Conservation (phyloP, 2,888 invertebrate genomes). For the Tupiocoris notatus region DNA sequence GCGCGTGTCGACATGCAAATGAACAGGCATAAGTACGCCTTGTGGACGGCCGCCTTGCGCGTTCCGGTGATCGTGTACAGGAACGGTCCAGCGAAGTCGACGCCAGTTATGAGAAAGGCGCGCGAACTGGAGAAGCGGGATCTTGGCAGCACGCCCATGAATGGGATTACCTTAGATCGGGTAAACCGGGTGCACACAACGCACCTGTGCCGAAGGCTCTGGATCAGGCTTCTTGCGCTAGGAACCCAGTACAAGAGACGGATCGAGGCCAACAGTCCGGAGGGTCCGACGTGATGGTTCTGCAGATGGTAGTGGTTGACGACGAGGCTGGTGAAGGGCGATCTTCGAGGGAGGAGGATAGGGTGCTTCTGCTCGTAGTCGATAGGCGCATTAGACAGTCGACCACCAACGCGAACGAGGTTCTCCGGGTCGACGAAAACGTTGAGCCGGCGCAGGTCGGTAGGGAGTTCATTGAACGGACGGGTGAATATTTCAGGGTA, state of each 20-base stretch:
- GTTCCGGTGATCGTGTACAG: slow-evolving; percentile 43
- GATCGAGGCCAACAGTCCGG: too few relatives aligned
- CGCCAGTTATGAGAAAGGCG: slow-evolving; percentile 50
- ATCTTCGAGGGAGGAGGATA: slow-evolving; percentile 21
- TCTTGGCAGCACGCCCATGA: slow-evolving; percentile 37
- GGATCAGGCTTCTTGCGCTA: not conserved
- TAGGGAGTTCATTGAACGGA: not conserved
- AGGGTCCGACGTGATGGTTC: not conserved
- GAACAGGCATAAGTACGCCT: slow-evolving; percentile 51
- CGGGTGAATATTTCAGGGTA: not conserved
- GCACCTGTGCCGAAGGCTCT: slow-evolving; percentile 18
- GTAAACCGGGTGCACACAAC: slow-evolving; percentile 15
- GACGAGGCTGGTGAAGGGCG: too few relatives aligned
- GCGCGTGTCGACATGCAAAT: slow-evolving; percentile 51
- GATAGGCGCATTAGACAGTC: slow-evolving; percentile 14
- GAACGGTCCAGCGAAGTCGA: slow-evolving; percentile 50
- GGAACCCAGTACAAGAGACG: slow-evolving; percentile 31
- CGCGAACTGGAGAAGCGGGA: slow-evolving; percentile 21
- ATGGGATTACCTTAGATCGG: not conserved
- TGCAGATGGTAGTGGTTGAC: not conserved
- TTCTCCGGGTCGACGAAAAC: slow-evolving; percentile 1
- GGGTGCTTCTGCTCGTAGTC: slow-evolving; percentile 27
- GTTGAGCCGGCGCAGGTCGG: not conserved
- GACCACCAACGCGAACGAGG: too few relatives aligned
- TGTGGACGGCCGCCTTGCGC: too few relatives aligned